Evolutionary conservation across 2,888 invertebrate genomes (phyloP), one percentile per base, ranked within the genome.

Genomic region (Tetranychus piercei): DNA sequence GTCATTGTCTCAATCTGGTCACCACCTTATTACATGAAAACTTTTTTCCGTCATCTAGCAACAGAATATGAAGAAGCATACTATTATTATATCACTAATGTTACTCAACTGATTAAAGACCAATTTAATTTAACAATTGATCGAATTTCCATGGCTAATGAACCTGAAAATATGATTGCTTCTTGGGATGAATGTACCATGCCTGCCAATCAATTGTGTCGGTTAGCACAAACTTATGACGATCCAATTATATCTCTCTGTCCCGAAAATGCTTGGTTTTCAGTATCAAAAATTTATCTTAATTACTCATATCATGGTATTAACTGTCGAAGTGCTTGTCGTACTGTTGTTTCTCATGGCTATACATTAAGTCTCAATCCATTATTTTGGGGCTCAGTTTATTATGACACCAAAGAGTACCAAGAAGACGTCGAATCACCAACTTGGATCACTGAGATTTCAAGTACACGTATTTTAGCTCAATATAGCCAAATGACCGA

Each of bases 161-260:
- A 69, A 22, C 69, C 69, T 5, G 69, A 69, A 69, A 69, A 69
- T 22, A 1, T 22, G 11, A 5, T 23, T 4, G 69, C 22, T 8
- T 11, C 5, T 23, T 69, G 69, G 69, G 69, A 22, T 69, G 22
- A 69, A n/a, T 69, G 69, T 69, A 23, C 69, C n/a, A 69, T 69
- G 69, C 34, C 69, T 6, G 34, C 69, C 23, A 22, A 20, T 5
- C 34, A 23, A n/a, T n/a, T 23, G 11, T 69, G 69, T 6, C 69
- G 11, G 8, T 23, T 69, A 23, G 22, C 6, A 11, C 69, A 69
- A 69, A 69, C 69, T 5, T 18, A 6, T 20, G 69, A 20, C 20
- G 67, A 67, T 67, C 67, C 69, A 11, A 22, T 69, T 22, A 20
- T 67, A 4, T 22, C 20, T 5, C 11, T 69, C 11, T 69, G 69